Base-by-base conservation (phyloP, 2,888 invertebrate species). In the Eurytoma adleriae region DNA sequence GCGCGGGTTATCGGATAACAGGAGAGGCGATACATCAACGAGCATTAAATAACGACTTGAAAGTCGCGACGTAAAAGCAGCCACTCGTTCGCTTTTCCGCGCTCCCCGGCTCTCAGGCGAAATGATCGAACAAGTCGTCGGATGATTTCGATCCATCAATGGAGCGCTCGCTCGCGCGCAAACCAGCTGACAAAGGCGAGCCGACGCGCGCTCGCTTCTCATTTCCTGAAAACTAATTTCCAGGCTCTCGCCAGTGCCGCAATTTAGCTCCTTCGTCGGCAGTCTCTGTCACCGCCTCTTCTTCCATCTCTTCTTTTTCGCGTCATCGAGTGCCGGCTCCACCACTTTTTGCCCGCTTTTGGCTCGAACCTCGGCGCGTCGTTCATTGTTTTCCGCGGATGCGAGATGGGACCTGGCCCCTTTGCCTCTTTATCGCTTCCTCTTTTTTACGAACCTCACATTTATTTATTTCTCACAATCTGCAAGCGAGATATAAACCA, bases 141-240 rank as follows among this genome's bases (percentile, higher is more conserved):
- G 27, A 69, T 59, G 61, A 76, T 80, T 79, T 13, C 40, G 70
- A 71, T 67, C 70, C 61, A 48, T 71, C 74, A 70, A 75, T 52
- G 57, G 48, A 10, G 12, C 54, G 3, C n/a, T 30, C 50, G 24
- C 52, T 1, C 16, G 27, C 5, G n/a, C 52, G 27, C 3, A 70
- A 70, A 70, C 69, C 56, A 74, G 73, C 57, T 30, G 76, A n/a
- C 74, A 66, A 52, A 69, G 57, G 30, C 30, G 40, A 27, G 0
- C n/a, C 52, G 54, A 50, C 72, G 30, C 56, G 20, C 48, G 61
- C 64, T 18, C 72, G 73, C 50, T 18, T 77, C 71, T 67, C 57
- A 54, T 74, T 75, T 40, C 20, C 71, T 48, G 69, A 70, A 77
- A 80, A 80, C 72, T 80, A 79, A 76, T 80, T 80, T 72, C 54